These are phyloP conservation scores for Ophion costatus DNA, from an alignment of 2,888 invertebrate species.

Conservation along the genomic window DNA sequence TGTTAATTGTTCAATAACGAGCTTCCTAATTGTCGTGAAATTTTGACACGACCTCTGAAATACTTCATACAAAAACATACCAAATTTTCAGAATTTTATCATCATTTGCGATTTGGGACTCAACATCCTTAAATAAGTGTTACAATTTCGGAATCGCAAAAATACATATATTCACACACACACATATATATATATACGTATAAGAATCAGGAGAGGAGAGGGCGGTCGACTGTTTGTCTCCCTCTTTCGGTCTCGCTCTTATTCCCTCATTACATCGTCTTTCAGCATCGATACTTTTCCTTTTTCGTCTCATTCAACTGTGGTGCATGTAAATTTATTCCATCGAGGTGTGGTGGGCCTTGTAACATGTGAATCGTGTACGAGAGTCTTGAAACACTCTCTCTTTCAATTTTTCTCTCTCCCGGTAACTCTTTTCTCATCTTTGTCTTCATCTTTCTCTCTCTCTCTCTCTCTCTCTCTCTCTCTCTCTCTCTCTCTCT, in stretches of 20 bases:
- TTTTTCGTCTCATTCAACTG: constrained; percentile 68
- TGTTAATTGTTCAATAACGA: too few relatives aligned
- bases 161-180: too few relatives aligned
- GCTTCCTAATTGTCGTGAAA: too few relatives aligned
- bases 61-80: too few relatives aligned
- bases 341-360: constrained; percentile 78
- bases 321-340: constrained; percentile 81
- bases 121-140: too few relatives aligned
- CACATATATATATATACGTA: too few relatives aligned
- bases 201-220: background rate
- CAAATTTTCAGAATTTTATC: too few relatives aligned
- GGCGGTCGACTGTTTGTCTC: constrained; percentile 34
- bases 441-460: constrained; percentile 1
- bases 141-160: too few relatives aligned
- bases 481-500: too few relatives aligned
- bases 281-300: constrained; percentile 28
- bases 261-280: constrained; percentile 66
- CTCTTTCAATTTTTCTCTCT: constrained; percentile 19
- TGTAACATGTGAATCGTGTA: constrained; percentile 73
- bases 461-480: constrained; percentile 37
- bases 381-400: constrained; percentile 36
- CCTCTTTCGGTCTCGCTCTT: background rate
- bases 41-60: too few relatives aligned
- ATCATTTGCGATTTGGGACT: too few relatives aligned
- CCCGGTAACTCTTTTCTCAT: constrained; percentile 1